Evolutionary conservation across 2,113 vertebrate genomes (phyloP), one percentile per base, ranked within the genome.

Genomic region (Bos javanicus): DNA sequence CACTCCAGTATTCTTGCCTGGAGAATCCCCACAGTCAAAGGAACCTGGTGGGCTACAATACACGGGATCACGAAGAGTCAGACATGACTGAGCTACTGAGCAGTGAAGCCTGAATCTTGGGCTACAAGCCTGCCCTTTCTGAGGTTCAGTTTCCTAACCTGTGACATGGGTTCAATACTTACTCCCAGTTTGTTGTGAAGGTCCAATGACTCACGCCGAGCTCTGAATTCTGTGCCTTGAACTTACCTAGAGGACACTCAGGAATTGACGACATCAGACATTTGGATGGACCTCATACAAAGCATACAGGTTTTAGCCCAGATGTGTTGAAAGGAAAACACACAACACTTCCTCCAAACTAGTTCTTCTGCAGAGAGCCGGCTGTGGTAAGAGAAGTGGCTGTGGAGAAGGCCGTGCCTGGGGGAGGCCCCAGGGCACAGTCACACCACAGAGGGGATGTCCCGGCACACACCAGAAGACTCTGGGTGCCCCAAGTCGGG

Each of bases 401-500:
- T 16, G 52, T 13, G 36, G 2, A 54, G n/a, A 67, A 57, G 39
- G 16, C n/a, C 14, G 1, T 25, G 2, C 5, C 14, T 14, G 4
- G 16, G 13, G 64, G 12, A n/a, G 10, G 17, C 48, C 6, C 3
- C 5, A 2, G 80, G 19, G 2, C 13, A 13, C 3, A 15, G 26
- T 33, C 23, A 7, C 19, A 48, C 52, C 28, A 9, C 0, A 1
- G n/a, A 15, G 21, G 33, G 23, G 3, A 2, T 6, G 36, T 2
- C 17, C 62, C 48, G 50, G 12, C 54, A 30, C 23, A 16, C 3
- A 3, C 3, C 57, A 26, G 62, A 25, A 92, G 67, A 6, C 16
- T 10, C 0, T 1, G 81, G 28, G 7, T 2, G 17, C 15, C 19
- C 28, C 2, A 7, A 23, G 52, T 36, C 28, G 1, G 33, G 39